A percentile compares a stretch with the other conserved stretches of the same genome.
Conservation (phyloP, 2,113 vertebrate species). For the Gallinago undulata region DNA sequence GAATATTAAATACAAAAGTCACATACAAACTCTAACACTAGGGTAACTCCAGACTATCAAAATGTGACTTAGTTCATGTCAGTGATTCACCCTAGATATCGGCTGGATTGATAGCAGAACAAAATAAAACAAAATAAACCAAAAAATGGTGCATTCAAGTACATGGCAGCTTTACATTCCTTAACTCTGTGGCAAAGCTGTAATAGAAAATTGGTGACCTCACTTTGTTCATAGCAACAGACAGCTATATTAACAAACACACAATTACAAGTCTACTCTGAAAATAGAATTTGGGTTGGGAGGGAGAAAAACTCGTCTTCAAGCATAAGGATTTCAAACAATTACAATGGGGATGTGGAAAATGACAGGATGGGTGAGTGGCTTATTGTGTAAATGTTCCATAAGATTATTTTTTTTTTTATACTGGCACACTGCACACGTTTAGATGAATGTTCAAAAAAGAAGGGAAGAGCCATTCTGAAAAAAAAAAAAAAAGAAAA, state of each 20-base stretch:
- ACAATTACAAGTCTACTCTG: conserved; percentile 33
- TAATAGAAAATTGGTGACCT: conserved; percentile 34
- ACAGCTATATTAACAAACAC: conserved; percentile 51
- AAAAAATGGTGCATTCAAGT: neutral
- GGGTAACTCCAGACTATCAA: neutral
- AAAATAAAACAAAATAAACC: neutral
- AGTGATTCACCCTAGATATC: neutral
- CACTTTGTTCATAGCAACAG: conserved; percentile 67
- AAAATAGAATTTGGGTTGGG: conserved; percentile 46
- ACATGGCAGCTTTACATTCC: neutral
- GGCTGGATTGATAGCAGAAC: neutral
- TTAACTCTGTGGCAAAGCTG: neutral
- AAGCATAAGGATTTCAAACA: conserved; percentile 26
- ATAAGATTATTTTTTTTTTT: neutral
- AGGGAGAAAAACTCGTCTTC: neutral
- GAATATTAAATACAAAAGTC: neutral
- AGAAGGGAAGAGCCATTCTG: neutral
- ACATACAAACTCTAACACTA: neutral
- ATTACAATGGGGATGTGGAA: conserved; percentile 33
- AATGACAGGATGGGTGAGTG: conserved; percentile 23
- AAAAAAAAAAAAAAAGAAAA: neutral
- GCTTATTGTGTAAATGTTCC: conserved; percentile 12
- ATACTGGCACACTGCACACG: neutral
- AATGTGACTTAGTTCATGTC: neutral
- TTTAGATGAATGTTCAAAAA: neutral